phyloP scores from a whole-genome alignment of 2,888 invertebrate genomes.

The Aromia moschata region DNA sequence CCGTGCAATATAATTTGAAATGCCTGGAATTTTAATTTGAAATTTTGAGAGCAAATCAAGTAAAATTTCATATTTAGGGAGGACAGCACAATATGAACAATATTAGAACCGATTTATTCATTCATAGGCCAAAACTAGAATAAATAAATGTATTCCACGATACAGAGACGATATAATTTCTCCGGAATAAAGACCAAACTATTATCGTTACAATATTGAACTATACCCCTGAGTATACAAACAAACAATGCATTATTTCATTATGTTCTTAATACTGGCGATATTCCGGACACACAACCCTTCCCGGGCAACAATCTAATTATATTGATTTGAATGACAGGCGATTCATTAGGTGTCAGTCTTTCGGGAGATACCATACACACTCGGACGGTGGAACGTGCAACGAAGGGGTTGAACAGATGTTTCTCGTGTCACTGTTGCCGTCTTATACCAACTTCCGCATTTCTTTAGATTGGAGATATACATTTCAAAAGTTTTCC shows the following conservation, averaged over 20 bases:
- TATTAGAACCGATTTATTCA: too few relatives aligned
- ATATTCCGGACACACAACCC: constrained; percentile 62
- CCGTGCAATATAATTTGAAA: too few relatives aligned
- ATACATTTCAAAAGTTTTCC: neutral
- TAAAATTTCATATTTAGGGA: too few relatives aligned
- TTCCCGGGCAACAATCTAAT: constrained; percentile 62
- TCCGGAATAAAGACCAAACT: neutral
- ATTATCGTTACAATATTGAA: constrained; percentile 41
- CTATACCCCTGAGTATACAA: constrained; percentile 50
- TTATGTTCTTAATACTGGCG: constrained; percentile 57
- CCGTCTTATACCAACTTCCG: constrained; percentile 38
- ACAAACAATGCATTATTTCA: constrained; percentile 59
- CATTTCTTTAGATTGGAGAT: neutral
- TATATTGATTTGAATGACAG: constrained; percentile 66
- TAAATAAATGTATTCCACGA: too few relatives aligned
- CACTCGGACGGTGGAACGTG: constrained; percentile 38
- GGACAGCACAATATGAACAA: too few relatives aligned
- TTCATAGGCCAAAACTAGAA: too few relatives aligned
- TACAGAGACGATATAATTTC: too few relatives aligned
- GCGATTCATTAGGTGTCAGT: constrained; percentile 64
- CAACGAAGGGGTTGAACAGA: constrained; percentile 53
- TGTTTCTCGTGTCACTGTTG: constrained; percentile 42
- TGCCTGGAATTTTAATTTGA: too few relatives aligned
- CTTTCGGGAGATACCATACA: constrained; percentile 51
- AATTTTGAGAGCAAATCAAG: too few relatives aligned